These are phyloP conservation scores for Elymnias hypermnestra DNA, from an alignment of 1,140 invertebrate genomes.

Conservation along the genomic window DNA sequence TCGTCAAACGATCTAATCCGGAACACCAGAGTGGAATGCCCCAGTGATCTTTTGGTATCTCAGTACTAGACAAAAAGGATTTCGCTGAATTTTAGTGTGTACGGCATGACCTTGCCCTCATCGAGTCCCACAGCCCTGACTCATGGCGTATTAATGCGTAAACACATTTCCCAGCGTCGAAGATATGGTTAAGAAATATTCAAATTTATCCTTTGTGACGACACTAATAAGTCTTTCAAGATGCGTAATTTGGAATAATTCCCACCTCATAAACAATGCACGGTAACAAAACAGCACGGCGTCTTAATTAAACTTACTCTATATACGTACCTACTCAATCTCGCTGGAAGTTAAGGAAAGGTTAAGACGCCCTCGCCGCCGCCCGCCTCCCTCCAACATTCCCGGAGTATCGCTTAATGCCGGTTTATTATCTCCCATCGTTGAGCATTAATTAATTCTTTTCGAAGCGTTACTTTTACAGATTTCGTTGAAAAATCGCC, in stretches of 20 bases:
- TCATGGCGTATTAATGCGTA: too few relatives aligned
- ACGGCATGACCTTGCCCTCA: too few relatives aligned
- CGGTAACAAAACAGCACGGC: conserved; percentile 41
- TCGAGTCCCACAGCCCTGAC: too few relatives aligned
- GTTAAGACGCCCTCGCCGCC: conserved; percentile 46
- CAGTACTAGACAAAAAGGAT: too few relatives aligned
- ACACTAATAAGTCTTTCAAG: conserved; percentile 6
- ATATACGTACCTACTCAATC: conserved; percentile 67
- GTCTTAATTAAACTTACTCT: conserved; percentile 66
- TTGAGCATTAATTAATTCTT: conserved; percentile 68
- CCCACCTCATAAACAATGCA: conserved; percentile 55
- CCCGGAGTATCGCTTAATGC: conserved; percentile 70
- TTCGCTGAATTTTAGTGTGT: too few relatives aligned
- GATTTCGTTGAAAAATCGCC: conserved; percentile 24
- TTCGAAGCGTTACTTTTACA: conserved; percentile 28
- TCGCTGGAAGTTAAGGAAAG: conserved; percentile 72
- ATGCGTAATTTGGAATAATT: conserved; percentile 13
- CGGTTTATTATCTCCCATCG: conserved; percentile 68
- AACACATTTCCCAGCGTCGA: too few relatives aligned
- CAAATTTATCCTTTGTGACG: not conserved
- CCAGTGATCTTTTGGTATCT: too few relatives aligned
- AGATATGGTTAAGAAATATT: not conserved
- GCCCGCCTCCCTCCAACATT: conserved; percentile 52
- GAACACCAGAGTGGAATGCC: too few relatives aligned
- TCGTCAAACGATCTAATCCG: too few relatives aligned